Conservation (phyloP, 1,140 invertebrate genomes). For the Drosophila sp. region DNA sequence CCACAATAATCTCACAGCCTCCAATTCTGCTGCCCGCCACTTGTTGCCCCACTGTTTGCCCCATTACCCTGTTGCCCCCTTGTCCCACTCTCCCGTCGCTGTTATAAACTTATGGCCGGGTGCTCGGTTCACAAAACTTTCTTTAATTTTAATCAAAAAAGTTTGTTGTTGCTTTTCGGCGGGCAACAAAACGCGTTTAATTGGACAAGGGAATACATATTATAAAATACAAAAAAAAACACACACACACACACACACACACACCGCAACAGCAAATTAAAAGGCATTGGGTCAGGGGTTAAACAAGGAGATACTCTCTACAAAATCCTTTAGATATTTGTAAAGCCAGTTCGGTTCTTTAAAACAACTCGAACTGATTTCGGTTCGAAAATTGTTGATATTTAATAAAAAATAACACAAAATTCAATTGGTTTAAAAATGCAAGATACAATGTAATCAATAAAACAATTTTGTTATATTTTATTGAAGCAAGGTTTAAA, state of each 20-base stretch:
- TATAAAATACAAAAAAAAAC: conserved; percentile 4
- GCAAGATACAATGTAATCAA: too few species aligned
- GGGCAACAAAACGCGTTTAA: conserved; percentile 71
- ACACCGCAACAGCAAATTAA: conserved; percentile 1
- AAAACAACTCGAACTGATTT: too few species aligned
- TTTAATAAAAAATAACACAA: too few species aligned
- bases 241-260: background rate
- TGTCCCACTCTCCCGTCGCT: background rate
- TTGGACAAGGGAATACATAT: conserved; percentile 77
- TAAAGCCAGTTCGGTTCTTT: too few species aligned
- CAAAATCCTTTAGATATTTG: background rate
- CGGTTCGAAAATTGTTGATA: too few species aligned
- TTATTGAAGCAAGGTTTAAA: too few species aligned
- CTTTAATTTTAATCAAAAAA: conserved; percentile 81
- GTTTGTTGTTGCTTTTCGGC: conserved; percentile 61
- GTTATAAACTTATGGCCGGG: conserved; percentile 26
- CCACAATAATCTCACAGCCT: background rate
- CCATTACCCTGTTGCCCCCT: background rate
- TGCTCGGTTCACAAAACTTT: conserved; percentile 56
- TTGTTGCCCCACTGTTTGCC: conserved; percentile 54
- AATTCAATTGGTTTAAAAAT: too few species aligned
- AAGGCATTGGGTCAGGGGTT: background rate
- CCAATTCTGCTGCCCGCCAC: conserved; percentile 51
- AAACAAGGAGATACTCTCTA: background rate
- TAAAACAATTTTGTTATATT: too few species aligned